phyloP scores from a whole-genome alignment of 2,113 vertebrate species.

The Cinclus mexicanus region DNA sequence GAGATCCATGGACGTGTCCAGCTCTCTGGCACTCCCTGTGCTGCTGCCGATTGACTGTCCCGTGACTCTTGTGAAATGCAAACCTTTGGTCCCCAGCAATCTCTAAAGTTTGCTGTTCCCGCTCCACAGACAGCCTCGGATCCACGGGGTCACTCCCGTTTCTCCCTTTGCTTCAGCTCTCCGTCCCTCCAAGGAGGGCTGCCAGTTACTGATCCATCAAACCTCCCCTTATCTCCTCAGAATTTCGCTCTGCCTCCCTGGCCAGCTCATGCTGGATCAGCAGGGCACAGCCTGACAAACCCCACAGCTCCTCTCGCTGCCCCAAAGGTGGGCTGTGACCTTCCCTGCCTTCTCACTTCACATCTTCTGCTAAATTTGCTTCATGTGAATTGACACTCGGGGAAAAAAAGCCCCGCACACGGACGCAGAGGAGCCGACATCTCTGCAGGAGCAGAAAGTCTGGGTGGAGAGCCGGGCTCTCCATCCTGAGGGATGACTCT shows the following conservation, averaged over 20 bases:
- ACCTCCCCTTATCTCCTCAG: neutral
- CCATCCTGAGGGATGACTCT: neutral
- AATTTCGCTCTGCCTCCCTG: neutral
- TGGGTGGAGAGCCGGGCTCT: neutral
- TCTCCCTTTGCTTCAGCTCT: neutral
- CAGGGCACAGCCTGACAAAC: neutral
- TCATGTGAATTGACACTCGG: neutral
- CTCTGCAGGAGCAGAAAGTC: neutral
- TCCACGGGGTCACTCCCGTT: neutral
- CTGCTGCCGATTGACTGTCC: neutral
- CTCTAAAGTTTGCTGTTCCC: neutral
- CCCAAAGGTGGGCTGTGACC: neutral
- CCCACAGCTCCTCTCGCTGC: neutral
- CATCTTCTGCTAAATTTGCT: neutral
- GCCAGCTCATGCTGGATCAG: neutral
- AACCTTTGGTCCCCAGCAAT: neutral
- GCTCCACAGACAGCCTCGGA: neutral
- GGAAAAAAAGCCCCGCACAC: neutral
- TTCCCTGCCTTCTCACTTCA: neutral
- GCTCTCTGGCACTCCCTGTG: neutral
- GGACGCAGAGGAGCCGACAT: fast-evolving
- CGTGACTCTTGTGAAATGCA: neutral
- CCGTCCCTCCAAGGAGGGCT: neutral
- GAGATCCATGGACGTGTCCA: fast-evolving
- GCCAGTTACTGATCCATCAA: neutral